phyloP scores from a whole-genome alignment of 2,888 invertebrate species.

The Acleris literana region DNA sequence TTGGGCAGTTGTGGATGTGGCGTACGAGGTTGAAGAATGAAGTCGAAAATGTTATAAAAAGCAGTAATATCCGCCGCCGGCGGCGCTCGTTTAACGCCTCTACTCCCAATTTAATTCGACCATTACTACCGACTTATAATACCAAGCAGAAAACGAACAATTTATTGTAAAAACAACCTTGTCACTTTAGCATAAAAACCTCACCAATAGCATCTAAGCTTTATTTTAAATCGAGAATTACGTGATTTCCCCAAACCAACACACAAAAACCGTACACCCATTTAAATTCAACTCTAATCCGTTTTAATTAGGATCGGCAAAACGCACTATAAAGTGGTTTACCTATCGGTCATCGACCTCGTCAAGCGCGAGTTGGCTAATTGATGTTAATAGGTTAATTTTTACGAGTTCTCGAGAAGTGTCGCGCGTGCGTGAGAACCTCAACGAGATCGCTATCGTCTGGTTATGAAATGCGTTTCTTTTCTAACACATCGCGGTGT shows the following conservation, averaged over 20 bases:
- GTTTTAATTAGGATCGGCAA: not conserved
- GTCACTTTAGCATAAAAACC: constrained; percentile 16
- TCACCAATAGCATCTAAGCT: constrained; percentile 9
- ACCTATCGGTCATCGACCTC: constrained; percentile 48
- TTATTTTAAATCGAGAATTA: constrained; percentile 29
- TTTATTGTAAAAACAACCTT: constrained; percentile 13
- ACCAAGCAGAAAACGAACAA: constrained; percentile 4
- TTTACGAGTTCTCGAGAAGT: constrained; percentile 50
- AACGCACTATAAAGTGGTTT: constrained; percentile 10
- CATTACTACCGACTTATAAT: constrained; percentile 42
- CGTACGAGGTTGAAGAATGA: not conserved
- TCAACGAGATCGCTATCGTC: constrained; percentile 34
- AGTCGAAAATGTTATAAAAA: constrained; percentile 25
- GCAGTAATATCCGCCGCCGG: constrained; percentile 26
- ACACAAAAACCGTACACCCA: not conserved
- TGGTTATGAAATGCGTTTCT: constrained; percentile 36
- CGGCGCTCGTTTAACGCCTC: constrained; percentile 37
- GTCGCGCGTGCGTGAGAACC: constrained; percentile 36
- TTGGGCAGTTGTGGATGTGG: no score
- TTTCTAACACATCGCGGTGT: constrained; percentile 30
- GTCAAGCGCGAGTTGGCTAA: constrained; percentile 46
- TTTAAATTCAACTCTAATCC: constrained; percentile 14
- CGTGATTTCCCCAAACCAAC: constrained; percentile 26
- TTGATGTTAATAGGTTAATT: constrained; percentile 76
- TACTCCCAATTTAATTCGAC: constrained; percentile 60